Base-by-base conservation (phyloP, 1,140 invertebrate genomes). In the Sminthurinus signatus region DNA sequence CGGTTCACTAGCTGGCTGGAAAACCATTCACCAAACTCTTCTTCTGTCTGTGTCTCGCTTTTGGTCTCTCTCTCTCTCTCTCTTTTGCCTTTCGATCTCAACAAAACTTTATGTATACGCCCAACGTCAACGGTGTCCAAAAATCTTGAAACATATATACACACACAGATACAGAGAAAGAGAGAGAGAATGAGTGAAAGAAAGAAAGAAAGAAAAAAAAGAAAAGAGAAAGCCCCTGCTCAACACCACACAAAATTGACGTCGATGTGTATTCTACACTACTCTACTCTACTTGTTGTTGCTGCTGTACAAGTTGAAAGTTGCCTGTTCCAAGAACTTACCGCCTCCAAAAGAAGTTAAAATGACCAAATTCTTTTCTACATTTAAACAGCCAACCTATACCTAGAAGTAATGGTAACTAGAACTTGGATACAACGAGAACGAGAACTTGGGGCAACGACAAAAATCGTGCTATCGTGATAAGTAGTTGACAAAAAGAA, bases 1-100 rank as follows among this genome's bases (percentile, higher is more conserved):
- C 32, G 32, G 32, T 15, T 36, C 5, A 15, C 15, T 15, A 15
- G 32, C 15, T 36, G 32, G 32, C 15, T 36, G 32, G 32, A 36
- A n/a, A 44, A 58, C 56, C 25, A 21, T 15, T 21, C 25, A 36
- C 52, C 52, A 28, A n/a, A 58, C 56, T 58, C 39, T 44, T 17
- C 12, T 36, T 43, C 23, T 57, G n/a, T 36, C 27, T 39, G 31
- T 43, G 56, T n/a, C n/a, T n/a, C n/a, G n/a, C n/a, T n/a, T n/a
- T n/a, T n/a, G n/a, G n/a, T n/a, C n/a, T n/a, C n/a, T n/a, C n/a
- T n/a, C n/a, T n/a, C n/a, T n/a, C n/a, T n/a, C n/a, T n/a, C n/a
- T n/a, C n/a, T 28, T 44, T 60, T 50, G 23, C 44, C 21, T 56
- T 36, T 29, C 58, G 50, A 36, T 27, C 19, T 27, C 31, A 55